Base-by-base conservation (phyloP, 2,113 vertebrate species). In the Trogon surrucura region DNA sequence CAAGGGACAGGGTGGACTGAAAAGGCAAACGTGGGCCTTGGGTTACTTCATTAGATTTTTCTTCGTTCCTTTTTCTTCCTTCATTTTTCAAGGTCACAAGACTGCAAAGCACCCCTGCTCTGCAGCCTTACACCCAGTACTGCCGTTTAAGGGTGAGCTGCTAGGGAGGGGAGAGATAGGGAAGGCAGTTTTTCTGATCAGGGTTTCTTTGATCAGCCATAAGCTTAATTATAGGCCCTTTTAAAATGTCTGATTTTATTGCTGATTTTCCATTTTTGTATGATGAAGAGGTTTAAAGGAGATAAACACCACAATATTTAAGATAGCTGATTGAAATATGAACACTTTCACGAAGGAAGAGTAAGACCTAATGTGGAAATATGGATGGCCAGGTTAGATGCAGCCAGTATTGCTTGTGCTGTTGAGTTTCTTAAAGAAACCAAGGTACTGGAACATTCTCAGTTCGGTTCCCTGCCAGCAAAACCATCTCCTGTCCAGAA, bases 1-100 rank as follows among this genome's bases (percentile, higher is more conserved):
- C 1, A 1, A 3, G 0, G 8, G 27, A 29, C 38, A 38, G 30
- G 57, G 50, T 2, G 6, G n/a, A 36, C 18, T 25, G 45, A 45
- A 66, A 51, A 78, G 80, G 23, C 72, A 78, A 69, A 69, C 30
- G 20, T 45, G 29, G 29, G 23, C 54, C 58, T 65, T 32, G n/a
- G 41, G 23, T 29, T 51, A 20, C 27, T 90, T 64, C 66, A 48
- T 56, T 30, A 27, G 54, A 23, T 17, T 10, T 1, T 20, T 41
- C 47, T 62, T 22, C 41, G 11, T 41, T 41, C 41, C 41, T 41
- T 41, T 41, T 41, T 41, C 41, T 41, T 26, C 5, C 29, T 30
- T 80, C 27, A 4, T n/a, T 80, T 60, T 67, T 38, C 50, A 83
- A 69, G 57, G 62, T 64, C 14, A 13, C 21, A 32, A 32, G 48